Evolutionary conservation across 2,797 vertebrate species (phyloP).

Genomic region (Parotocinclus haroldoi): DNA sequence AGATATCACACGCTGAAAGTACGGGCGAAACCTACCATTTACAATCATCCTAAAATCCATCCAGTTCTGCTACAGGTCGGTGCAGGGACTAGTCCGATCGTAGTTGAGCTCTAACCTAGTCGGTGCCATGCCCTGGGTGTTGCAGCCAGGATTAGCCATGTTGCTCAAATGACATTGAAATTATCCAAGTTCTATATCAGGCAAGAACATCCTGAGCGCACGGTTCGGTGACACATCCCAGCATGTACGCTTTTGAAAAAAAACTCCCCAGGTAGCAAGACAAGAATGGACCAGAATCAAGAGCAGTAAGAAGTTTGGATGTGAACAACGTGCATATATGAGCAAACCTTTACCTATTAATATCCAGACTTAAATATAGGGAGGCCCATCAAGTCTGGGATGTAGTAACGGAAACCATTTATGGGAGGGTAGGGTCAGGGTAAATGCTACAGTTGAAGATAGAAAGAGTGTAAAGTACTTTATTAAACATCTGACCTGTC

Average conservation of each 20-base stretch:
- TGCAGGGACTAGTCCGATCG: slow-evolving; percentile 20
- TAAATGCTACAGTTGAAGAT: no score
- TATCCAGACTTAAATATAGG: no score
- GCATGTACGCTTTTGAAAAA: slow-evolving; percentile 12
- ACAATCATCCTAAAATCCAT: slow-evolving; percentile 65
- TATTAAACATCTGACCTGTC: no score
- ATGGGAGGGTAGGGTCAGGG: no score
- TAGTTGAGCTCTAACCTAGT: slow-evolving; percentile 9
- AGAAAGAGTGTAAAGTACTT: no score
- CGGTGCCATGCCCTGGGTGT: slow-evolving; percentile 41
- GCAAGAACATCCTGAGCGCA: slow-evolving; percentile 51
- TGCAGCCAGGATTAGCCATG: slow-evolving; percentile 77
- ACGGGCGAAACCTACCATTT: slow-evolving; percentile 60
- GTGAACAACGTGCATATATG: no score
- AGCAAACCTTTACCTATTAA: no score
- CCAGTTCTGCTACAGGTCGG: slow-evolving; percentile 51
- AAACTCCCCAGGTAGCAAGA: slow-evolving; percentile 57
- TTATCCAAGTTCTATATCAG: slow-evolving; percentile 70
- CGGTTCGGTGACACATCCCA: slow-evolving; percentile 6
- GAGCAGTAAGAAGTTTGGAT: no score
- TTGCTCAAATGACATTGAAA: slow-evolving; percentile 74
- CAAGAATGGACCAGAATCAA: no score
- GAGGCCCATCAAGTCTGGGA: no score
- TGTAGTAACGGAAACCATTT: no score
- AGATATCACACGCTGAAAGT: not conserved